These are phyloP conservation scores for Athrips mouffetella DNA, from an alignment of 2,888 invertebrate genomes.

Conservation along the genomic window DNA sequence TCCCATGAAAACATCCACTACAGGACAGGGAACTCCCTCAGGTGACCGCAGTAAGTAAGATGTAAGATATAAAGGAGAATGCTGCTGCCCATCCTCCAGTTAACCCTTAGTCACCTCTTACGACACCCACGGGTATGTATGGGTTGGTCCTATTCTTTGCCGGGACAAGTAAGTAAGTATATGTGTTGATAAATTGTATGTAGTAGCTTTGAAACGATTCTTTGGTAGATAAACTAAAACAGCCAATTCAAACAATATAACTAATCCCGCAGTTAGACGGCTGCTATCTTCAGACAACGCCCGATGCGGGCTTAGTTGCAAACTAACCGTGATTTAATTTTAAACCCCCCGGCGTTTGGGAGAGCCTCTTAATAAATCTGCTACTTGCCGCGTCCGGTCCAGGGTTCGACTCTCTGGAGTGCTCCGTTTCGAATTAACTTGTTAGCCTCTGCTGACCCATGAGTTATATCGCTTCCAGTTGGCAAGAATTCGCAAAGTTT, in stretches of 20 bases:
- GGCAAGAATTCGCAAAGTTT: constrained; percentile 41
- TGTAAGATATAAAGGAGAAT: no score
- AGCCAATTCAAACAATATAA: constrained; percentile 1
- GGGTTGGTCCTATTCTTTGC: no score
- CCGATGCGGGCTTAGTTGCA: constrained; percentile 56
- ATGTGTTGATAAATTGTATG: no score
- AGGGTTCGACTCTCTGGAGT: constrained; percentile 68
- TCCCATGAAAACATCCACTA: no score
- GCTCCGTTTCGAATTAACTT: constrained; percentile 59
- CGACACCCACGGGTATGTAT: no score
- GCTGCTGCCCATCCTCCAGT: no score
- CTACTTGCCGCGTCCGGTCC: constrained; percentile 61
- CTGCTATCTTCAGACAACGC: constrained; percentile 52
- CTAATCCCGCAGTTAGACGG: constrained; percentile 17
- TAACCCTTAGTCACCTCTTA: no score
- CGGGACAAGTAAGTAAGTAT: no score
- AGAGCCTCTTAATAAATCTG: constrained; percentile 73
- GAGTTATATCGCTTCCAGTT: constrained; percentile 48
- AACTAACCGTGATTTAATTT: constrained; percentile 71
- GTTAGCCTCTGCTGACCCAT: constrained; percentile 60
- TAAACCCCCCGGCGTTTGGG: constrained; percentile 55
- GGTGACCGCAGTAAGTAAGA: no score
- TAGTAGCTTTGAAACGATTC: no score
- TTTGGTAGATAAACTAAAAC: no score
- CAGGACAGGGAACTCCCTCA: no score